Conservation (phyloP, 1,140 invertebrate species). For the Monochamus saltuarius region DNA sequence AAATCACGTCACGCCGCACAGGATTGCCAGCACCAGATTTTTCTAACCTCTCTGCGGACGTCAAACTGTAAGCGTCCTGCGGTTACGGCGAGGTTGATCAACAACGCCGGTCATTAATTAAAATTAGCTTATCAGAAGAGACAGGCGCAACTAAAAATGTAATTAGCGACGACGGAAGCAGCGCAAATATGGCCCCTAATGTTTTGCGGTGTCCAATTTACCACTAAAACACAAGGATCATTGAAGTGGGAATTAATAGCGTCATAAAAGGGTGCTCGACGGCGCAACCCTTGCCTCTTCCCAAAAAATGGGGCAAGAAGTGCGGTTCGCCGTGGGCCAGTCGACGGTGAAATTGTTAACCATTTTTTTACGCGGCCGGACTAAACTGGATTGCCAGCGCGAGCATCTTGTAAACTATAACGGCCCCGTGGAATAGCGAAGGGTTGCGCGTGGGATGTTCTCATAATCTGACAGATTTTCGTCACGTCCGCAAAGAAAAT, state of each 20-base stretch:
- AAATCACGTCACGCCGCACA: too few relatives aligned
- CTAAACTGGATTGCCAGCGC: too few relatives aligned
- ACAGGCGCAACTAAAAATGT: not conserved
- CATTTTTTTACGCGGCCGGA: too few relatives aligned
- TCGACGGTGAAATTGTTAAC: too few relatives aligned
- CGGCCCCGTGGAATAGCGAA: too few relatives aligned
- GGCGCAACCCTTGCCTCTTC: constrained; percentile 5
- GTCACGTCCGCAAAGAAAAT: too few relatives aligned
- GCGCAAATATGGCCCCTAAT: not conserved
- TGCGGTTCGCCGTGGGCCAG: not conserved
- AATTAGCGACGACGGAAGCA: constrained; percentile 3
- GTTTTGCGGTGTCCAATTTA: constrained; percentile 1
- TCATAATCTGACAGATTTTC: too few relatives aligned
- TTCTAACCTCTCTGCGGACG: too few relatives aligned
- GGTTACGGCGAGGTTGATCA: not conserved
- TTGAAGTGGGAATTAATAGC: constrained; percentile 8
- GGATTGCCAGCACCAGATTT: too few relatives aligned
- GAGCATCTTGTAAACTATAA: too few relatives aligned
- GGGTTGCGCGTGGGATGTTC: too few relatives aligned
- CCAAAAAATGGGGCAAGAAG: constrained; percentile 4
- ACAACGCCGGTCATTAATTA: not conserved
- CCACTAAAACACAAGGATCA: constrained; percentile 4
- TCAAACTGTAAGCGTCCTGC: too few relatives aligned
- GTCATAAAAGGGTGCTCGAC: constrained; percentile 9
- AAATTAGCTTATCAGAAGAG: not conserved